These are phyloP conservation scores for Agelastica alni DNA, from an alignment of 2,888 invertebrate genomes.

Conservation along the genomic window DNA sequence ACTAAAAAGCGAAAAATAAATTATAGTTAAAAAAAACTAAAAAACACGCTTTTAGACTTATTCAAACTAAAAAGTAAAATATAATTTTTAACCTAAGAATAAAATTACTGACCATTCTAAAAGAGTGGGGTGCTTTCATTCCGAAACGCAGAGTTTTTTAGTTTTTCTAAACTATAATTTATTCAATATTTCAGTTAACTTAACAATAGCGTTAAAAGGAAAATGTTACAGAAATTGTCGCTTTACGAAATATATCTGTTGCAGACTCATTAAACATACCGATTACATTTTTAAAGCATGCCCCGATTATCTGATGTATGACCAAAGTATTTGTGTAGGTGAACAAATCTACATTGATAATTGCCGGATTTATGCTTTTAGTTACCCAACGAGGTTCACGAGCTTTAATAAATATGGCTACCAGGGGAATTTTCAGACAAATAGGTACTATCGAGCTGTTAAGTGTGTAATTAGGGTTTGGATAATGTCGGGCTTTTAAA, in stretches of 20 bases:
- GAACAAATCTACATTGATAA: constrained; percentile 25
- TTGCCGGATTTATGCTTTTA: constrained; percentile 24
- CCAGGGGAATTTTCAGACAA: constrained; percentile 7
- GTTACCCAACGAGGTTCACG: constrained; percentile 14
- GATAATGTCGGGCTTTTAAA: neutral
- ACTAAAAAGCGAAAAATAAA: too few species aligned
- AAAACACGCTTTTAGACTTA: too few species aligned
- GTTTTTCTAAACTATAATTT: too few species aligned
- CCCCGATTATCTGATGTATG: constrained; percentile 32
- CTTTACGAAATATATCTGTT: constrained; percentile 28
- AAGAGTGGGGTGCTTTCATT: too few species aligned
- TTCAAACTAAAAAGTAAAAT: too few species aligned
- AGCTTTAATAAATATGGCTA: constrained; percentile 7
- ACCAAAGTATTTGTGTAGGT: constrained; percentile 27
- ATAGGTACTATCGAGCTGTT: constrained; percentile 14
- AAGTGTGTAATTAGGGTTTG: constrained; percentile 15
- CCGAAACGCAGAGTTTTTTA: too few species aligned
- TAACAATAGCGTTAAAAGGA: too few species aligned
- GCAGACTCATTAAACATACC: constrained; percentile 24
- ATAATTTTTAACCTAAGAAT: too few species aligned
- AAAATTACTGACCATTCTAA: too few species aligned
- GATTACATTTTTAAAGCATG: constrained; percentile 34
- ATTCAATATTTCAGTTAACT: too few species aligned
- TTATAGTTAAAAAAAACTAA: too few species aligned
- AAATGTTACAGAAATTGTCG: constrained; percentile 13